Conservation (phyloP, 1,140 invertebrate species). For the Bombus affinis region DNA sequence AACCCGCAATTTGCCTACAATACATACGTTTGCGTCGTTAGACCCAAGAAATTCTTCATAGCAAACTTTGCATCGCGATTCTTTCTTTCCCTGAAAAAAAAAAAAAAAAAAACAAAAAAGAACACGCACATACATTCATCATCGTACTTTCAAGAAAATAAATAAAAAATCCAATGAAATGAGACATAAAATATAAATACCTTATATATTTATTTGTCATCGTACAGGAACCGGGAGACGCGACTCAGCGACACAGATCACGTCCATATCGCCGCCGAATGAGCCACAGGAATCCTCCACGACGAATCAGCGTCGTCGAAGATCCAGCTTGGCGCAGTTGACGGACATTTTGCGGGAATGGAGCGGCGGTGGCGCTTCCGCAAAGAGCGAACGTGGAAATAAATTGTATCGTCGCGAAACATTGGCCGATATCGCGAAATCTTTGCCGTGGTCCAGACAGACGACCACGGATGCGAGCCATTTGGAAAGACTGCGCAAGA, state of each 20-base stretch:
- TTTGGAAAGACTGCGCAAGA: constrained; percentile 82
- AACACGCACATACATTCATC: too few species aligned
- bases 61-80: too few species aligned
- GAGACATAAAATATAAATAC: background rate
- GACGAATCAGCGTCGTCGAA: constrained; percentile 87
- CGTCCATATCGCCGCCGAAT: constrained; percentile 90
- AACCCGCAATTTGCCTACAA: too few species aligned
- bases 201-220: background rate
- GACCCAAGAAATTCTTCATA: too few species aligned
- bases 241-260: constrained; percentile 94
- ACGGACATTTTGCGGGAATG: constrained; percentile 91
- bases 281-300: constrained; percentile 86
- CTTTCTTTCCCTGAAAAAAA: too few species aligned
- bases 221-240: constrained; percentile 85
- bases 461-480: constrained; percentile 83
- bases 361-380: constrained; percentile 88
- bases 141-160: too few species aligned
- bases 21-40: too few species aligned
- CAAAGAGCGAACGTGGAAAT: constrained; percentile 85
- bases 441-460: constrained; percentile 87
- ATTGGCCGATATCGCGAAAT: constrained; percentile 90
- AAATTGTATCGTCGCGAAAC: constrained; percentile 91
- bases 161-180: too few species aligned
- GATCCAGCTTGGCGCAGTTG: constrained; percentile 92
- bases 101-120: too few species aligned